Conservation (phyloP, 2,113 vertebrate species). For the Agelaius tricolor region DNA sequence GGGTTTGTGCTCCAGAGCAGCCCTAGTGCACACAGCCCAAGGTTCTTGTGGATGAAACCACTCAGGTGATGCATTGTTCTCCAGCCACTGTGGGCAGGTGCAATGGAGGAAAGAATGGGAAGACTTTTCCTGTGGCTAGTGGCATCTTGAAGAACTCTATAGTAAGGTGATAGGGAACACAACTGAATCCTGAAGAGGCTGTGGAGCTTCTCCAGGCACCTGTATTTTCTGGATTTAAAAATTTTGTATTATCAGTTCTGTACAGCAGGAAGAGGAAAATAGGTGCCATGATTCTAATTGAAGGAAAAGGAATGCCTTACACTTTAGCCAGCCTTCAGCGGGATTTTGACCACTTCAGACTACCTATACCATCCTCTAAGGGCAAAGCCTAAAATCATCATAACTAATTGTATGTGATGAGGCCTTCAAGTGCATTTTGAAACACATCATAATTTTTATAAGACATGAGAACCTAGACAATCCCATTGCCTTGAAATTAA, state of each 20-base stretch:
- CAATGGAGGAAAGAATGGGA: neutral
- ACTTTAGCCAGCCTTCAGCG: neutral
- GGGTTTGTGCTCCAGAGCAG: neutral
- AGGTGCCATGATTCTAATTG: neutral
- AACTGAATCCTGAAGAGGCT: neutral
- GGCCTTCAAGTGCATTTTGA: neutral
- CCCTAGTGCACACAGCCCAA: neutral
- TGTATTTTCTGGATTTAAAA: neutral
- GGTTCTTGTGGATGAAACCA: neutral
- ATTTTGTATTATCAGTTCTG: neutral
- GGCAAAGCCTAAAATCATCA: neutral
- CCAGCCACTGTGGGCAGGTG: neutral
- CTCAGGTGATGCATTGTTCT: neutral
- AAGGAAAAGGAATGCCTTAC: neutral
- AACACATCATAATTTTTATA: neutral
- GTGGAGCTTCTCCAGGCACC: neutral
- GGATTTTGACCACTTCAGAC: neutral
- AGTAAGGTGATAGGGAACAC: neutral
- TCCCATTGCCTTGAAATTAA: neutral
- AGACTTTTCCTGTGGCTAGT: neutral
- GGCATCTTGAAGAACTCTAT: neutral
- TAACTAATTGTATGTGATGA: neutral
- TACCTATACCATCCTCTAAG: neutral
- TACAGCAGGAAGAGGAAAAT: neutral
- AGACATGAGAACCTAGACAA: neutral